These are phyloP conservation scores for Avahi laniger DNA, from an alignment of 2,797 vertebrate genomes.

Conservation along the genomic window DNA sequence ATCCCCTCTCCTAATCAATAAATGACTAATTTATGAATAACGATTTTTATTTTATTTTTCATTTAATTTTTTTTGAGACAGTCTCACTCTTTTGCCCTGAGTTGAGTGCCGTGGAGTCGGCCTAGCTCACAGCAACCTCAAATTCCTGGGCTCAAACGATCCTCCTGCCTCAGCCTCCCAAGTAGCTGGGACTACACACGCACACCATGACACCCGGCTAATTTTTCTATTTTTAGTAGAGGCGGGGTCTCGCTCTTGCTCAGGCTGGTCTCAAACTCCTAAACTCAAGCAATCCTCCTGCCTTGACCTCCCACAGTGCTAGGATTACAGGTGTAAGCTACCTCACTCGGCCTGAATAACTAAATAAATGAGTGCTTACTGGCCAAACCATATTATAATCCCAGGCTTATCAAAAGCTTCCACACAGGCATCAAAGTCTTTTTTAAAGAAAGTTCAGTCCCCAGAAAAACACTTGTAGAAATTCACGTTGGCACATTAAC, in stretches of 20 bases:
- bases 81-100: neutral
- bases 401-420: neutral
- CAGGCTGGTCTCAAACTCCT: neutral
- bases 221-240: neutral
- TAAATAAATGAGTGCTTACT: neutral
- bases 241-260: neutral
- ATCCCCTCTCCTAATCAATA: neutral
- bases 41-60: neutral
- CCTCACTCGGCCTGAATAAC: neutral
- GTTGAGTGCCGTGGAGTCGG: neutral
- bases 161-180: neutral
- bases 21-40: neutral
- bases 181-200: no score
- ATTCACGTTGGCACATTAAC: slow-evolving; percentile 12
- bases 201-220: no score
- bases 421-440: neutral
- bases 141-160: neutral
- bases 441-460: neutral
- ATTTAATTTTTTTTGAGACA: neutral
- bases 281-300: neutral
- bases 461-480: slow-evolving; percentile 38
- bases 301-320: neutral
- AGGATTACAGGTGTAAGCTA: neutral
- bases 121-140: neutral
- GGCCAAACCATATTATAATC: neutral